Conservation (phyloP, 2,113 vertebrate genomes). For the Clarias macrocephalus region DNA sequence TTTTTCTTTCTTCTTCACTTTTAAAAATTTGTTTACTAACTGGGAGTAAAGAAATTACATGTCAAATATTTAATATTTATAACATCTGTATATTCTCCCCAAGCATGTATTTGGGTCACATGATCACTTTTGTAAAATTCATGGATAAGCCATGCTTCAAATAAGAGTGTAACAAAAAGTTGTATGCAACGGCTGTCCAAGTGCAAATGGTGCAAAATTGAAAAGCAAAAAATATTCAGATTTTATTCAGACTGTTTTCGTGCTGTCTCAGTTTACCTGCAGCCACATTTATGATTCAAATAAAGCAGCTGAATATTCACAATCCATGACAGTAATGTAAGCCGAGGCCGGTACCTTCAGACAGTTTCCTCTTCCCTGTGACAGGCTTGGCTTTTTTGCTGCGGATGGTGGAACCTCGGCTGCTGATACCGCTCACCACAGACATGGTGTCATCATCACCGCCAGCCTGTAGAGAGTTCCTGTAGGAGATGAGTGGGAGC, state of each 20-base stretch:
- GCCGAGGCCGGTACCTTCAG: slow-evolving; percentile 79
- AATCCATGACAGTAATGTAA: not conserved
- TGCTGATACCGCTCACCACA: slow-evolving; percentile 83
- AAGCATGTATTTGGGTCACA: not conserved
- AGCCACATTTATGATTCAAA: not conserved
- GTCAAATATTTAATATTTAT: not conserved
- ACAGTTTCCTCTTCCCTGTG: slow-evolving; percentile 87
- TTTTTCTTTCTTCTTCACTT: not conserved
- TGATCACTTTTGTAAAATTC: not conserved
- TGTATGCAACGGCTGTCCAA: not conserved
- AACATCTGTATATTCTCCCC: not conserved
- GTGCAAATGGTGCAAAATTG: not conserved
- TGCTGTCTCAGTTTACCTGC: not conserved
- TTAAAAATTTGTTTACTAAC: not conserved
- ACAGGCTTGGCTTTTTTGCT: slow-evolving; percentile 96
- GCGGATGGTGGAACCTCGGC: slow-evolving; percentile 84
- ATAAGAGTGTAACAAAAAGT: not conserved
- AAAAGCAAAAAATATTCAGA: not conserved
- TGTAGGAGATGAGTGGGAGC: slow-evolving; percentile 98
- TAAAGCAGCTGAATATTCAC: not conserved
- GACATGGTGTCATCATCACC: slow-evolving; percentile 99
- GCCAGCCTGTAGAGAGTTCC: slow-evolving; percentile 95
- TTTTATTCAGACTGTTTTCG: not conserved
- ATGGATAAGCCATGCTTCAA: not conserved
- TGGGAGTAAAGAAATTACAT: not conserved